These are phyloP conservation scores for Lytechinus pictus DNA, from an alignment of 35 echinoderm and acorn worm genomes.

Conservation along the genomic window DNA sequence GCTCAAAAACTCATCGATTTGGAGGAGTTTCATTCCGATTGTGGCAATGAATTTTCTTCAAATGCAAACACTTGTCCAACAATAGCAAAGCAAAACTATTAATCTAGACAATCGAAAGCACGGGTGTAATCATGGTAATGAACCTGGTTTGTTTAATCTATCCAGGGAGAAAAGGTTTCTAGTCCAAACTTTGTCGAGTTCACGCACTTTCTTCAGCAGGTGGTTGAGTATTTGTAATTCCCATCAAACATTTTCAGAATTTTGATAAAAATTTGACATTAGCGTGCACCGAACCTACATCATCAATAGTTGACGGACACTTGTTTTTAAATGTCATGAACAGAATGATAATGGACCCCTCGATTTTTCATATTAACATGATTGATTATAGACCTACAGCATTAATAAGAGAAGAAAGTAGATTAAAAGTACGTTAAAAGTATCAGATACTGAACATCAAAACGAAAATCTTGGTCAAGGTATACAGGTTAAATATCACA, in stretches of 20 bases:
- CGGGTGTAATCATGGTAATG: not conserved
- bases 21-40: not conserved
- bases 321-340: too few relatives aligned
- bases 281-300: too few relatives aligned
- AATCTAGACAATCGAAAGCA: not conserved
- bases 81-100: conserved; percentile 24
- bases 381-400: too few relatives aligned
- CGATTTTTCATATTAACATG: too few relatives aligned
- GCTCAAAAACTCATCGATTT: not conserved
- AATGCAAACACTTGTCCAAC: conserved; percentile 28
- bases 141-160: conserved; percentile 12
- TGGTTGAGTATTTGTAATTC: conserved; percentile 7
- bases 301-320: too few relatives aligned
- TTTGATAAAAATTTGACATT: not conserved
- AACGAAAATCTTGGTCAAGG: too few relatives aligned
- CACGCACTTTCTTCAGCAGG: not conserved
- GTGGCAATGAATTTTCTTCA: conserved; percentile 8
- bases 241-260: not conserved
- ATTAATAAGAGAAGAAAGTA: too few relatives aligned
- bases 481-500: too few relatives aligned
- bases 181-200: not conserved
- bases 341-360: too few relatives aligned
- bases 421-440: too few relatives aligned
- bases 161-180: not conserved
- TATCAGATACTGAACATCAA: too few relatives aligned